Evolutionary conservation across 2,113 vertebrate species (phyloP).

Genomic region (Myrmecobius fasciatus): DNA sequence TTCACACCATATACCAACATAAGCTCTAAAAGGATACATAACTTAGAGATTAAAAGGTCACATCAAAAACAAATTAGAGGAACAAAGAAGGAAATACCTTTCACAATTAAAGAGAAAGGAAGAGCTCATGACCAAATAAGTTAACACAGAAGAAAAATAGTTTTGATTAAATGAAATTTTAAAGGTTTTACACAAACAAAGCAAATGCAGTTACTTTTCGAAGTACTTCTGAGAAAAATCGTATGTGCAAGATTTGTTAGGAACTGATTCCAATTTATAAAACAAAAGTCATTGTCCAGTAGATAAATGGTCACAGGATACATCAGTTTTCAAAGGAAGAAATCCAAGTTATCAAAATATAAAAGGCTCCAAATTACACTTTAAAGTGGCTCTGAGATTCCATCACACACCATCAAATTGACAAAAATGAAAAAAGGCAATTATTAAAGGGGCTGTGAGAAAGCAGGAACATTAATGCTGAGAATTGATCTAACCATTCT

Average conservation of each 20-base stretch:
- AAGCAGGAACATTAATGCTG: background rate
- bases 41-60: background rate
- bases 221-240: background rate
- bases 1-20: background rate
- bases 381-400: background rate
- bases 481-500: background rate
- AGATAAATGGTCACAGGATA: background rate
- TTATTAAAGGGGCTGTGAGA: background rate
- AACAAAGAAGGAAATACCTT: background rate
- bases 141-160: background rate
- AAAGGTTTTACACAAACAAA: background rate
- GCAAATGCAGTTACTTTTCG: background rate
- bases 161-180: background rate
- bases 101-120: background rate
- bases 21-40: background rate
- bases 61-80: background rate
- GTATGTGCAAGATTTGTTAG: background rate
- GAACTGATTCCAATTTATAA: background rate
- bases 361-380: background rate
- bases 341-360: background rate
- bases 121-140: background rate
- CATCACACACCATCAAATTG: background rate
- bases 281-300: background rate
- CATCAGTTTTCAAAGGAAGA: background rate
- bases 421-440: background rate